Conservation (phyloP, 2,113 vertebrate species). For the Astatoreochromis straeleni region DNA sequence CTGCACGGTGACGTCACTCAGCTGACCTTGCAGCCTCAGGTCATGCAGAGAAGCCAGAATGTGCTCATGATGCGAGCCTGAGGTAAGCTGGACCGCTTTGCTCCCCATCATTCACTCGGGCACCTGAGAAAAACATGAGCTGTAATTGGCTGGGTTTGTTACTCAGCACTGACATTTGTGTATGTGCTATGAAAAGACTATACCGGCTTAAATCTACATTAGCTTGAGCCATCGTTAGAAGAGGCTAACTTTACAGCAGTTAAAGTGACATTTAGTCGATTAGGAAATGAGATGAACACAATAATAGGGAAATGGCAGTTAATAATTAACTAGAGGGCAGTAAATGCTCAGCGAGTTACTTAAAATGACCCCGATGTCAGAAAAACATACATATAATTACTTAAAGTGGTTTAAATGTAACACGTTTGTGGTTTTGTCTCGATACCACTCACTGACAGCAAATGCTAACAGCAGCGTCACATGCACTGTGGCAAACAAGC, state of each 20-base stretch:
- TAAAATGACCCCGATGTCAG: neutral
- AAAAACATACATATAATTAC: rapidly evolving
- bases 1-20: conserved; percentile 88
- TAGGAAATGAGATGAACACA: neutral
- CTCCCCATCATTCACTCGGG: conserved; percentile 76
- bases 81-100: conserved; percentile 77
- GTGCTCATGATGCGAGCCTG: conserved; percentile 77
- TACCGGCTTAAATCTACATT: neutral
- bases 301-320: neutral
- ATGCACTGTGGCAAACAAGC: neutral
- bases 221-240: neutral
- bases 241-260: neutral
- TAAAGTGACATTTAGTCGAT: neutral
- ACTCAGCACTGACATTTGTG: neutral
- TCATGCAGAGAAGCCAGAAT: conserved; percentile 85
- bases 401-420: neutral
- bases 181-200: neutral
- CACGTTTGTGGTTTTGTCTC: neutral
- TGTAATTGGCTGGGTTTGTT: neutral
- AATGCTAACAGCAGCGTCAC: conserved; percentile 18
- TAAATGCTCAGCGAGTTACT: neutral
- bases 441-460: neutral
- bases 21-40: conserved; percentile 79
- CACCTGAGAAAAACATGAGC: neutral
- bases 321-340: neutral